Evolutionary conservation across 2,888 invertebrate genomes (phyloP).

Genomic region (Mechanitis messenoides): DNA sequence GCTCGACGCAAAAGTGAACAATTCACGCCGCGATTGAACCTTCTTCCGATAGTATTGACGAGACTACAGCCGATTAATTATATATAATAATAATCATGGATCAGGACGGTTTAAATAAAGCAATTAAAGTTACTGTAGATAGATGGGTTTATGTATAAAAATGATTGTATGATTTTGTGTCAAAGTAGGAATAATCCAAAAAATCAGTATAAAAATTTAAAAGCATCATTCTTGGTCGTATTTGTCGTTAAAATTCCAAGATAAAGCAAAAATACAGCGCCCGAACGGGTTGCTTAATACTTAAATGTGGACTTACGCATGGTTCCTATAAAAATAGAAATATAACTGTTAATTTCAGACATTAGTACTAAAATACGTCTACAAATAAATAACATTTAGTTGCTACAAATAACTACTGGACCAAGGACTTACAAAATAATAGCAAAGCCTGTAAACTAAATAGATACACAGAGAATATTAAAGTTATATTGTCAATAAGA

Average conservation of each 20-base stretch:
- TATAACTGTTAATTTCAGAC: slow-evolving; percentile 27
- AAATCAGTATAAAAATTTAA: slow-evolving; percentile 38
- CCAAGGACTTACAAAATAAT: slow-evolving; percentile 7
- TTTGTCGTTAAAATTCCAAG: slow-evolving; percentile 43
- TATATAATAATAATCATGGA: neutral
- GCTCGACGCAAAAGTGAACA: no score
- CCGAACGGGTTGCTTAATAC: slow-evolving; percentile 57
- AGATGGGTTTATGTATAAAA: slow-evolving; percentile 1
- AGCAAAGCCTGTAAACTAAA: slow-evolving; percentile 10
- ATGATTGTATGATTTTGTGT: slow-evolving; percentile 42
- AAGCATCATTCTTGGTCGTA: slow-evolving; percentile 50
- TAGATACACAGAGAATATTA: slow-evolving; percentile 7
- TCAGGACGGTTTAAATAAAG: slow-evolving; percentile 9
- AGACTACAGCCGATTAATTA: neutral
- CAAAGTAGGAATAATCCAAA: slow-evolving; percentile 31
- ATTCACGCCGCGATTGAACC: no score
- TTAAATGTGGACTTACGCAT: slow-evolving; percentile 71
- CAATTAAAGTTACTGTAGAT: neutral
- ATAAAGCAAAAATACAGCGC: slow-evolving; percentile 66
- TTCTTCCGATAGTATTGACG: no score
- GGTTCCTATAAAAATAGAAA: slow-evolving; percentile 76
- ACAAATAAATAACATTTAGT: slow-evolving; percentile 17
- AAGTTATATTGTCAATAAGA: neutral
- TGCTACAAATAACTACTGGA: slow-evolving; percentile 17
- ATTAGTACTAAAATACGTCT: slow-evolving; percentile 27